These are phyloP conservation scores for Nasalis larvatus DNA, from an alignment of 2,113 vertebrate genomes.

Conservation along the genomic window DNA sequence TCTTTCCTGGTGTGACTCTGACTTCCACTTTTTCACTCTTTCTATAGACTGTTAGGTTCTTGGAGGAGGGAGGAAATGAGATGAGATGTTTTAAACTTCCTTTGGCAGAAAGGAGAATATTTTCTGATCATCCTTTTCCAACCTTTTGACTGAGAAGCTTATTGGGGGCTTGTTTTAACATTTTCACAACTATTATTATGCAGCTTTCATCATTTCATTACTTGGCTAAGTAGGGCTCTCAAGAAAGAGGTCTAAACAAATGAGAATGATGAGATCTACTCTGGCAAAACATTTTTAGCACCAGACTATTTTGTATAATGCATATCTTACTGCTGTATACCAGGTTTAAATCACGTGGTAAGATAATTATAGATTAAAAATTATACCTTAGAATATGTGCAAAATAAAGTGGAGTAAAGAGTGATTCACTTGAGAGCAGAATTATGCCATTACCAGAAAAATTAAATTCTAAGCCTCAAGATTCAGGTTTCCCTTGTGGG, in stretches of 20 bases:
- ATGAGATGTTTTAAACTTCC: neutral
- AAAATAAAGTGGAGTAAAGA: conserved; percentile 53
- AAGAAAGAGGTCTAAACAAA: conserved; percentile 24
- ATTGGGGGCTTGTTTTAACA: neutral
- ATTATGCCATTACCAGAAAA: conserved; percentile 53
- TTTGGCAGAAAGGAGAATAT: neutral
- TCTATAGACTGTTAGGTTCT: neutral
- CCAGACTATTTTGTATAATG: neutral
- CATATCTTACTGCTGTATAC: neutral
- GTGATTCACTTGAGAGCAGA: conserved; percentile 55
- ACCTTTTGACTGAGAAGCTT: neutral
- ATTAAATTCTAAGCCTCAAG: conserved; percentile 51
- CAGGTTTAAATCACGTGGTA: conserved; percentile 32
- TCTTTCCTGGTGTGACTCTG: neutral
- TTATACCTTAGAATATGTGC: neutral
- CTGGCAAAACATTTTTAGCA: conserved; percentile 28
- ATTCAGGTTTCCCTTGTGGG: conserved; percentile 54
- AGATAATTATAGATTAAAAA: conserved; percentile 60
- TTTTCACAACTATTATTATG: neutral
- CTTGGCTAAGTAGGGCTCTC: neutral
- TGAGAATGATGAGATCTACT: neutral
- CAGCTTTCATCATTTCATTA: neutral
- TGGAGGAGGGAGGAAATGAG: neutral
- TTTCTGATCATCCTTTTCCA: neutral
- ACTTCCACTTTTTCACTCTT: neutral